Base-by-base conservation (phyloP, 2,888 invertebrate species). In the Protophormia terraenovae region DNA sequence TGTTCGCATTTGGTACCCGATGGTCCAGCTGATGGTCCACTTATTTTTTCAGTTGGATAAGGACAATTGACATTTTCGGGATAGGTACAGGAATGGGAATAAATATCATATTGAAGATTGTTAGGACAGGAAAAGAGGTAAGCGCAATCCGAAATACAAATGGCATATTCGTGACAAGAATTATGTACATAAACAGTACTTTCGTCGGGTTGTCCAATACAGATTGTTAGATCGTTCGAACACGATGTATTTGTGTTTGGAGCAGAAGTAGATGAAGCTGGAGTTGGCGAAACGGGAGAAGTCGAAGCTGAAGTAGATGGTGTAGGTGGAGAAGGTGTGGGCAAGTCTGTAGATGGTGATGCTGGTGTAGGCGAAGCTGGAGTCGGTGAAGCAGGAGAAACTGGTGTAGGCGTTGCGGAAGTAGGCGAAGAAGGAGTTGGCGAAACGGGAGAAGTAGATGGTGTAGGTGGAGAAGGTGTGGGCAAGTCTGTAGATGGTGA, bases 1-100 rank as follows among this genome's bases (percentile, higher is more conserved):
- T 24, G 12, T n/a, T 41, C 41, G 45, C 83, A 83, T 3, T 24
- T 22, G 12, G 38, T 55, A 22, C 89, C 89, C 10, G 89, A 89
- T 8, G 89, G 89, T 6, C 90, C 90, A 10, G 90, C 88, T 0
- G 85, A n/a, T n/a, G n/a, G n/a, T n/a, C n/a, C n/a, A n/a, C n/a
- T n/a, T n/a, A n/a, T n/a, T n/a, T n/a, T n/a, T n/a, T n/a, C n/a
- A n/a, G n/a, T n/a, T 86, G 27, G 79, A 53, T 84, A 53, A 10
- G 66, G 82, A 60, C 91, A 91, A 0, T 88, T 71, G 8, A 90
- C 90, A 4, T 83, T 66, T 69, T 86, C 84, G 3, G 89, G 88
- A 76, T 87, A 86, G 38, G 90, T 88, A 60, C 91, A 91, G 0
- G 12, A 6, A 1, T 73, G 32, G 4, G 6, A 27, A 0, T 12